Evolutionary conservation across 2,797 vertebrate species (phyloP).

Genomic region (Sebastes umbrosus): DNA sequence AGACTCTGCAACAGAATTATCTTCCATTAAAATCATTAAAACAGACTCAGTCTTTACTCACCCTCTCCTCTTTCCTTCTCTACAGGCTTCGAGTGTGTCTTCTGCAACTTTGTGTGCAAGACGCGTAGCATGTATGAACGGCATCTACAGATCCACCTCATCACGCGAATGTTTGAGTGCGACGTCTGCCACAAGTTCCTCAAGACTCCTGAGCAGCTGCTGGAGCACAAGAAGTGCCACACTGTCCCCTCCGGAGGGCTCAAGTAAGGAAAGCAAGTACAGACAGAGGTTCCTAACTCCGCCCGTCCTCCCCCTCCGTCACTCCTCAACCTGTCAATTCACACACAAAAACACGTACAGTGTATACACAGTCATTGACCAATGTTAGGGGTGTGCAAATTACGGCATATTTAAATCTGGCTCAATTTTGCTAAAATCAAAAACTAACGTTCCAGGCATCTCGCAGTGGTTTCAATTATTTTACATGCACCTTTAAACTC

Average conservation of each 20-base stretch:
- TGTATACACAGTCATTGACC: neutral
- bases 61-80: slow-evolving; percentile 23
- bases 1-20: too few species aligned
- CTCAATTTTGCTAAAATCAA: neutral
- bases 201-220: slow-evolving; percentile 98
- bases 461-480: neutral
- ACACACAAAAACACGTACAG: slow-evolving; percentile 24
- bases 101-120: slow-evolving; percentile 99
- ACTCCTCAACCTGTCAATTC: slow-evolving; percentile 36
- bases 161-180: slow-evolving; percentile 99
- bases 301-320: slow-evolving; percentile 47
- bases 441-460: neutral
- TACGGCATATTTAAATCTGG: neutral
- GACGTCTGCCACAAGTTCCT: slow-evolving; percentile 99
- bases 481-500: neutral
- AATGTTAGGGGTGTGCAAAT: slow-evolving; percentile 12
- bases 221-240: slow-evolving; percentile 99
- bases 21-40: neutral
- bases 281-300: slow-evolving; percentile 80
- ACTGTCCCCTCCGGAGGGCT: slow-evolving; percentile 99
- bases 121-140: slow-evolving; percentile 98
- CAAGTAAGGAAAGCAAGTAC: slow-evolving; percentile 99
- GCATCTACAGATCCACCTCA: slow-evolving; percentile 99
- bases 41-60: neutral
- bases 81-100: slow-evolving; percentile 97